Evolutionary conservation across 2,888 invertebrate genomes (phyloP).

Genomic region (Hemithea aestivaria): DNA sequence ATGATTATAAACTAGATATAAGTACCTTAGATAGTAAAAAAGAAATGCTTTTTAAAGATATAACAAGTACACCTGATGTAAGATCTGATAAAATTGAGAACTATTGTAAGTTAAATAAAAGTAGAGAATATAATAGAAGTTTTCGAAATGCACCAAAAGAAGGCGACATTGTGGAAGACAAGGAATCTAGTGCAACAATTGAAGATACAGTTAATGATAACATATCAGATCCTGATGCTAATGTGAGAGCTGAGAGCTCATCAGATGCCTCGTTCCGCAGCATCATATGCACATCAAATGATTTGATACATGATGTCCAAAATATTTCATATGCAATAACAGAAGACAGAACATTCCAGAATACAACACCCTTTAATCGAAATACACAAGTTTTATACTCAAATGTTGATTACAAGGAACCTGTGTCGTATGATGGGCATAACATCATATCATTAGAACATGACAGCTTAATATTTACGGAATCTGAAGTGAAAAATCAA

Average conservation of each 20-base stretch:
- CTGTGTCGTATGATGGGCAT: conserved; percentile 27
- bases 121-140: conserved; percentile 61
- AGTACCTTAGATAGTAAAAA: conserved; percentile 55
- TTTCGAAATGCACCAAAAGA: conserved; percentile 36
- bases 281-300: conserved; percentile 43
- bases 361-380: conserved; percentile 22
- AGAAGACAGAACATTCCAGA: conserved; percentile 29
- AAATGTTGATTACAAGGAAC: conserved; percentile 35
- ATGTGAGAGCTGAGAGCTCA: conserved; percentile 42
- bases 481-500: conserved; percentile 26
- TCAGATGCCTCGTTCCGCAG: conserved; percentile 62
- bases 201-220: conserved; percentile 36
- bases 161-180: conserved; percentile 26
- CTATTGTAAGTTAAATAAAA: conserved; percentile 76
- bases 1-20: conserved; percentile 57
- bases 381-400: conserved; percentile 43
- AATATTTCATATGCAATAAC: conserved; percentile 34
- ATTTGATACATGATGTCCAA: conserved; percentile 40
- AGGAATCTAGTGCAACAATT: conserved; percentile 23
- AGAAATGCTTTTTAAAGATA: conserved; percentile 45
- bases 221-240: conserved; percentile 11
- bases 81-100: conserved; percentile 76
- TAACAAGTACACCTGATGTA: conserved; percentile 47
- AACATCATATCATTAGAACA: conserved; percentile 26
- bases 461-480: conserved; percentile 29